A percentile compares a stretch with the other conserved stretches of the same genome.
phyloP scores from a whole-genome alignment of 2,113 vertebrate genomes.

The Nothocercus julius region DNA sequence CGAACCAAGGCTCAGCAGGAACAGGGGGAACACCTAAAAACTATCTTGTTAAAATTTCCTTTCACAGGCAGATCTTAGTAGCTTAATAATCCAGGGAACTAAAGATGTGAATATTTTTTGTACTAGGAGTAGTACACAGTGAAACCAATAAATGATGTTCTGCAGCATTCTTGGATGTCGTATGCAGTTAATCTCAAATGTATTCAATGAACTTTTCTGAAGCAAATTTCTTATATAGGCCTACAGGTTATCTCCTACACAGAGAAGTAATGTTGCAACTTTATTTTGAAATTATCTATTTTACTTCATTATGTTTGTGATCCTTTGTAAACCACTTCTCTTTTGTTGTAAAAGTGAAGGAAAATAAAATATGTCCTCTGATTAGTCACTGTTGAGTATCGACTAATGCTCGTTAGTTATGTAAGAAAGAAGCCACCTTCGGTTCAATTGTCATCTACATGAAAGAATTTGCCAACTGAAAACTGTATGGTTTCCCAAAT shows the following conservation, averaged over 20 bases:
- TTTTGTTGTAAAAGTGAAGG: not conserved
- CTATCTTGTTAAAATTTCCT: constrained; percentile 66
- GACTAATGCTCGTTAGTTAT: constrained; percentile 36
- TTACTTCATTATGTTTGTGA: not conserved
- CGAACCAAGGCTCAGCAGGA: constrained; percentile 40
- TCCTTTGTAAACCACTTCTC: not conserved
- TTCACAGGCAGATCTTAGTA: constrained; percentile 74
- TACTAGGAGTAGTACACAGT: constrained; percentile 70
- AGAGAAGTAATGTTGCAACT: not conserved
- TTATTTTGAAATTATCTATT: constrained; percentile 20
- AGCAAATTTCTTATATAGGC: constrained; percentile 19
- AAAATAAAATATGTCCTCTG: not conserved
- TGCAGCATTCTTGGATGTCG: constrained; percentile 61
- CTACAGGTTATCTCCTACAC: constrained; percentile 13
- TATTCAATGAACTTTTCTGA: constrained; percentile 39
- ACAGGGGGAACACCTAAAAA: constrained; percentile 70
- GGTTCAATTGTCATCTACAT: not conserved
- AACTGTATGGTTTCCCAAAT: not conserved
- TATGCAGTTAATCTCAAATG: constrained; percentile 51
- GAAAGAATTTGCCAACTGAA: constrained; percentile 9
- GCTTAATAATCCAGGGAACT: constrained; percentile 67
- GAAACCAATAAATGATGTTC: constrained; percentile 72
- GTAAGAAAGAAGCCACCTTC: constrained; percentile 31
- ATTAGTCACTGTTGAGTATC: not conserved
- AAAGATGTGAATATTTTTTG: constrained; percentile 79